Percentiles rank a stretch among this genome's conserved stretches.
These are phyloP conservation scores for Harpegnathos saltator DNA, from an alignment of 1,140 invertebrate species.

Conservation along the genomic window DNA sequence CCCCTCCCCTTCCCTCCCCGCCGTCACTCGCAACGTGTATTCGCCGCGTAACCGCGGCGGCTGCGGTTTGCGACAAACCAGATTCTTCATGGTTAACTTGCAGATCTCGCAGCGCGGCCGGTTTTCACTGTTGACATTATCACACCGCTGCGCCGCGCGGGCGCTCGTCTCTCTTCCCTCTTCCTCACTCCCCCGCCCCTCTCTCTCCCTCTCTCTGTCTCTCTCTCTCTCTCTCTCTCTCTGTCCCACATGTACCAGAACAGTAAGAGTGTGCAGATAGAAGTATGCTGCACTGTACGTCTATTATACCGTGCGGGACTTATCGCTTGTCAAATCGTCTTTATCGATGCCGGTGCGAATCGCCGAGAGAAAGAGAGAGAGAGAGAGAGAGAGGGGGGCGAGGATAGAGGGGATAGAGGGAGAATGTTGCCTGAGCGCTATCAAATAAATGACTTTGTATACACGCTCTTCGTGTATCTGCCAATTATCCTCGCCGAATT, in stretches of 20 bases:
- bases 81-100: constrained; percentile 55
- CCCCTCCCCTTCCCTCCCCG: too few species aligned
- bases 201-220: too few species aligned
- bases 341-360: constrained; percentile 32
- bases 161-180: constrained; percentile 22
- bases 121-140: constrained; percentile 60
- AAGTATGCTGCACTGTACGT: constrained; percentile 1
- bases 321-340: constrained; percentile 69
- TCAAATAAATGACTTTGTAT: constrained; percentile 59
- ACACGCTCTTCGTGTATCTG: constrained; percentile 44
- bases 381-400: neutral
- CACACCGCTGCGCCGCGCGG: constrained; percentile 20
- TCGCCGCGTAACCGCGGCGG: constrained; percentile 37
- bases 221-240: too few species aligned
- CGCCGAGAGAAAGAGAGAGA: neutral
- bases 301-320: constrained; percentile 61
- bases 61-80: constrained; percentile 58
- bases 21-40: neutral
- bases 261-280: constrained; percentile 14
- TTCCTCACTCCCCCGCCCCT: too few species aligned
- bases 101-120: constrained; percentile 19
- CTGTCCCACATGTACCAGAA: too few species aligned
- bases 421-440: constrained; percentile 30
- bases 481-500: constrained; percentile 60
- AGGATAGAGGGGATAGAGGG: neutral